These are phyloP conservation scores for Sebastes oblongus DNA, from an alignment of 2,797 vertebrate genomes.

Conservation along the genomic window DNA sequence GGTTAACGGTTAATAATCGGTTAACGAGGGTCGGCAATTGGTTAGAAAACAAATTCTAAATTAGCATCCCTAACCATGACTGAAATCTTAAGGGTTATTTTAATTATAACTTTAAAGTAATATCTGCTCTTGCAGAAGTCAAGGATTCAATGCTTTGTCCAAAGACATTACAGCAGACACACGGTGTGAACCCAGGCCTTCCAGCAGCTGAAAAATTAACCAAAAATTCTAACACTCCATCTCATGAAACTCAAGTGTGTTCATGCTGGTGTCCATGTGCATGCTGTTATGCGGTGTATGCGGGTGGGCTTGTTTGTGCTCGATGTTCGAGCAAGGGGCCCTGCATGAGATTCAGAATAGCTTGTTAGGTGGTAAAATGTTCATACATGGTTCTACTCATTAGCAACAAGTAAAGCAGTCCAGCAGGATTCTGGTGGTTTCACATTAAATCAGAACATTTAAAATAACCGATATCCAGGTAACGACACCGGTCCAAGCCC, in stretches of 20 bases:
- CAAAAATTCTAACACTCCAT: conserved; percentile 3
- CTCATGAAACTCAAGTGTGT: conserved; percentile 37
- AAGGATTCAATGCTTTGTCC: neutral
- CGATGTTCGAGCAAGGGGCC: neutral
- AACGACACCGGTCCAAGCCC: conserved; percentile 23
- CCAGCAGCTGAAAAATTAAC: neutral
- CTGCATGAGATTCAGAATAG: neutral
- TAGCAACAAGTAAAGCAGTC: conserved; percentile 10
- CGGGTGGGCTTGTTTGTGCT: conserved; percentile 3
- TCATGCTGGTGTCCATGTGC: neutral
- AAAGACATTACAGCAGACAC: conserved; percentile 10
- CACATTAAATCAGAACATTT: conserved; percentile 8
- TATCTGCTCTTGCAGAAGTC: neutral
- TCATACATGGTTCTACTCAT: neutral
- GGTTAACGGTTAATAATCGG: no score
- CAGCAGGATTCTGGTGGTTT: conserved; percentile 1
- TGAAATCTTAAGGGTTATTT: neutral
- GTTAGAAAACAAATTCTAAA: no score
- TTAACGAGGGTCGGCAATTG: no score
- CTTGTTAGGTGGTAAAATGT: conserved; percentile 20
- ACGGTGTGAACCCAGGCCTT: conserved; percentile 1
- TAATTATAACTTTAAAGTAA: neutral
- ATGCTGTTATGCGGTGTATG: neutral
- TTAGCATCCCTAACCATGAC: neutral
- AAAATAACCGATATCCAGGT: conserved; percentile 3